Conservation (phyloP, 2,113 vertebrate genomes). For the Hypomesus transpacificus region DNA sequence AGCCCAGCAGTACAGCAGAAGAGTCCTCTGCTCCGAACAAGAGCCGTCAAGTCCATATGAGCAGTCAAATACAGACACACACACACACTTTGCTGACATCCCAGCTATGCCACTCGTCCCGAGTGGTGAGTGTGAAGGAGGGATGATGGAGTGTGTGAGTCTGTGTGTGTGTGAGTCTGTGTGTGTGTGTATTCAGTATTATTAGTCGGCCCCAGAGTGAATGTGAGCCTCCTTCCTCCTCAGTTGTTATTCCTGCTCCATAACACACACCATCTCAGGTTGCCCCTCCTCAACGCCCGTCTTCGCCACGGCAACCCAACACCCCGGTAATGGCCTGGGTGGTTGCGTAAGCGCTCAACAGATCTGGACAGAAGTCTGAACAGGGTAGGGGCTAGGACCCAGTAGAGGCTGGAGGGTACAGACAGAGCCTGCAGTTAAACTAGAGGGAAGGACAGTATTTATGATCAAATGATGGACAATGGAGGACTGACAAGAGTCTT, state of each 20-base stretch:
- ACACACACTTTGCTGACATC: no score
- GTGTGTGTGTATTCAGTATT: slow-evolving; percentile 3
- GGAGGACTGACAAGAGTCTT: no score
- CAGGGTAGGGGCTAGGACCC: background rate
- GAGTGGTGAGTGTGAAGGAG: background rate
- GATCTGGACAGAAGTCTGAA: background rate
- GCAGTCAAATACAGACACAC: no score
- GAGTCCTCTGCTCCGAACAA: no score
- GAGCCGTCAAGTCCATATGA: no score
- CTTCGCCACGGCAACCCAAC: background rate
- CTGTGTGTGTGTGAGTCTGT: slow-evolving; percentile 16
- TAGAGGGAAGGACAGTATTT: no score
- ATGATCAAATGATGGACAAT: no score
- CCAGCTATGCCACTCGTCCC: no score
- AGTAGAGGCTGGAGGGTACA: no score
- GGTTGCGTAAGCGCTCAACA: background rate
- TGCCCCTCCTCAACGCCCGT: background rate
- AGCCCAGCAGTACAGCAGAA: no score
- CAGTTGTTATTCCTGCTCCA: background rate
- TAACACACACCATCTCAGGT: background rate
- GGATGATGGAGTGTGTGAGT: background rate
- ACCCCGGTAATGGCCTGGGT: background rate
- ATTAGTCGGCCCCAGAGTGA: background rate
- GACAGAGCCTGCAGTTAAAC: no score
- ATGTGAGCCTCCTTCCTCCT: background rate